Evolutionary conservation across 2,888 invertebrate species (phyloP).

Genomic region (Mechanitis messenoides): DNA sequence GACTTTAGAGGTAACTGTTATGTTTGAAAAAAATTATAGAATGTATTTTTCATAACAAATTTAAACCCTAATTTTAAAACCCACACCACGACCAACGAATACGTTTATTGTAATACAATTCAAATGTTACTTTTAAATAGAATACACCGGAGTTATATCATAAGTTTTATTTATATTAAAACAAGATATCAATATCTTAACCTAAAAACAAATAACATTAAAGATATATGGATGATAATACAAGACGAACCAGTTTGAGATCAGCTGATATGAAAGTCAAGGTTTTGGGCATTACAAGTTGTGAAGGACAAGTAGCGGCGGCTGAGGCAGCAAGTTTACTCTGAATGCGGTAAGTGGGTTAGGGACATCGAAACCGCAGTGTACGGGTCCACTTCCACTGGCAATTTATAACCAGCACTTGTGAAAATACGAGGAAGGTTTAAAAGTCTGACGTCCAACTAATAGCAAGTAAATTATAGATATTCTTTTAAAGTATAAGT

Average conservation of each 20-base stretch:
- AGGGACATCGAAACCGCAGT: constrained; percentile 14
- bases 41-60: background rate
- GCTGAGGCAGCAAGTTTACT: constrained; percentile 18
- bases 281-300: constrained; percentile 7
- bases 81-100: too few relatives aligned
- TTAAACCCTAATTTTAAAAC: too few relatives aligned
- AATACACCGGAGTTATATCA: too few relatives aligned
- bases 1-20: constrained; percentile 16
- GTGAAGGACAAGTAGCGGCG: constrained; percentile 12
- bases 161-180: too few relatives aligned
- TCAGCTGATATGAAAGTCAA: background rate
- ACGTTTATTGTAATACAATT: too few relatives aligned
- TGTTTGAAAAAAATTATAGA: constrained; percentile 8
- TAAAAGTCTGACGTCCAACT: constrained; percentile 15
- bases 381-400: constrained; percentile 4
- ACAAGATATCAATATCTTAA: too few relatives aligned
- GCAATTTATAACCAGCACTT: constrained; percentile 22
- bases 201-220: too few relatives aligned
- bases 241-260: background rate
- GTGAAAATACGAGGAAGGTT: constrained; percentile 13
- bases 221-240: background rate
- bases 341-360: constrained; percentile 23
- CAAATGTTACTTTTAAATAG: too few relatives aligned
- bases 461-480: constrained; percentile 16
- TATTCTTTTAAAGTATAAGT: constrained; percentile 3